Evolutionary conservation across 2,113 vertebrate genomes (phyloP).

Genomic region (Tretioscincus oriximinensis): DNA sequence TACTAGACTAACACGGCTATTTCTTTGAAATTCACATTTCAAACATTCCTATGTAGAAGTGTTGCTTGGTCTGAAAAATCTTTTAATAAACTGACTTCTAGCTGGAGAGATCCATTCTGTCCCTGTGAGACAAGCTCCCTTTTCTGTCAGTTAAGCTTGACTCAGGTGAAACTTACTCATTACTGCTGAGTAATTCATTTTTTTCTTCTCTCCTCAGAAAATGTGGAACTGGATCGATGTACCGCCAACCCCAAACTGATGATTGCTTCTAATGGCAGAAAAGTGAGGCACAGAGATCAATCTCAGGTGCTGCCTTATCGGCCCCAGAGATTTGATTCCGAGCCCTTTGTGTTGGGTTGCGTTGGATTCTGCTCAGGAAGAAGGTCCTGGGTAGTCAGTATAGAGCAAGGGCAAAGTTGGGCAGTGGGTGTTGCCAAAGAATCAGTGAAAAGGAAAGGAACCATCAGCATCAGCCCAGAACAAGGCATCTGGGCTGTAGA

Average conservation of each 20-base stretch:
- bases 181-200: neutral
- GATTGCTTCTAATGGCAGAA: slow-evolving; percentile 65
- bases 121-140: too few species aligned
- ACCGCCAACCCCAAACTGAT: slow-evolving; percentile 65
- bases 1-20: too few species aligned
- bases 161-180: too few species aligned
- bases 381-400: slow-evolving; percentile 70
- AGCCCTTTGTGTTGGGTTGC: slow-evolving; percentile 62
- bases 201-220: slow-evolving; percentile 44
- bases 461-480: neutral
- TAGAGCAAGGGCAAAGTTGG: slow-evolving; percentile 48
- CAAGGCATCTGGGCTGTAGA: slow-evolving; percentile 32
- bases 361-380: slow-evolving; percentile 64
- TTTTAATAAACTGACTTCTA: too few species aligned
- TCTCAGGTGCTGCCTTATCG: slow-evolving; percentile 57
- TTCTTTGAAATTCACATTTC: too few species aligned
- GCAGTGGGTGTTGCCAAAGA: slow-evolving; percentile 12
- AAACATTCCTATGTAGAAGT: too few species aligned
- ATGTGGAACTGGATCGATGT: slow-evolving; percentile 69
- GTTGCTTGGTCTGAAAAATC: too few species aligned
- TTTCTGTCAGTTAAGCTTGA: too few species aligned
- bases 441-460: slow-evolving; percentile 10
- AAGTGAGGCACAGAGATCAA: slow-evolving; percentile 43
- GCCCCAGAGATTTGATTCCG: slow-evolving; percentile 56
- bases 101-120: too few species aligned